Base-by-base conservation (phyloP, 2,797 vertebrate genomes). In the Melanogrammus aeglefinus region DNA sequence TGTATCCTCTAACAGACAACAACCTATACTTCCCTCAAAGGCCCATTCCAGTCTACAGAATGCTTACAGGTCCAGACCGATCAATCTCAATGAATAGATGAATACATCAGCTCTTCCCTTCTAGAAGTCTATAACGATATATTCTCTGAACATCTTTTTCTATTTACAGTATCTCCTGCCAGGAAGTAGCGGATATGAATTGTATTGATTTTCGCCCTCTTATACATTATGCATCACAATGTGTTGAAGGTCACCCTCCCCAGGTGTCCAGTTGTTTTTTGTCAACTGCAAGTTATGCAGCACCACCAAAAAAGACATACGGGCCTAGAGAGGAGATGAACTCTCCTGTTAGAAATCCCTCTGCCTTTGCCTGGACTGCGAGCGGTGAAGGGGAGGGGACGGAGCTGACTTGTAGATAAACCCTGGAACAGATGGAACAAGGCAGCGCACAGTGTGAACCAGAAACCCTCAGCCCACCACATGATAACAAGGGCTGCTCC, bases 221-320 rank as follows among this genome's bases (percentile, higher is more conserved):
- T 8, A 41, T 76, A 7, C 51, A 76, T 76, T 66, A 76, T 66
- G 3, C 31, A 63, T 66, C 31, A 33, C 47, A 35, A 76, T 76
- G 44, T 76, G 75, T 47, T 76, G 75, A 63, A 63, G 51, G 75
- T 76, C 47, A 76, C 51, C 36, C 36, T 76, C 75, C 27, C 27
- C 47, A 76, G 31, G 51, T 57, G 27, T 75, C 41, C 51, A 75
- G 41, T 51, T 75, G 74, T 75, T 75, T 75, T 76, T 21, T 51
- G 18, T 31, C 12, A n/a, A 31, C 18, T 35, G 16, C 75, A 66
- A 35, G 75, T 57, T 29, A 57, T 29, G 74, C 41, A 57, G 41
- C 24, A 31, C 29, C 24, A 14, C 24, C 24, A 41, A 66, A 18
- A 57, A 9, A 38, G 31, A 24, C 75, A 66, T 35, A 66, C 36